These are phyloP conservation scores for Erebia aethiops DNA, from an alignment of 2,888 invertebrate genomes.

Conservation along the genomic window DNA sequence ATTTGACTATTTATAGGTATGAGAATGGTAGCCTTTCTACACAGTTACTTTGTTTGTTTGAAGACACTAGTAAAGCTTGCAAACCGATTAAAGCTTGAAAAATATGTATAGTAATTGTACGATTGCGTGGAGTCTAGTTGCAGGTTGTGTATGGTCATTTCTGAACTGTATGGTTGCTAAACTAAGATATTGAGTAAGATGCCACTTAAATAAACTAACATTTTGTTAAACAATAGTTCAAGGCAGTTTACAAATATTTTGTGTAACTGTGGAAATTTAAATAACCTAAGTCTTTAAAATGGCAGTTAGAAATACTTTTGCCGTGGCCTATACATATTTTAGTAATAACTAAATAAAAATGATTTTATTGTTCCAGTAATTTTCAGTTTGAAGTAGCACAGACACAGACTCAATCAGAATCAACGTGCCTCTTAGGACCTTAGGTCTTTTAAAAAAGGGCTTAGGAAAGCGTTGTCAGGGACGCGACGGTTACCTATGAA, in stretches of 20 bases:
- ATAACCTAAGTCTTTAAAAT: conserved; percentile 7
- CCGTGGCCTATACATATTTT: conserved; percentile 7
- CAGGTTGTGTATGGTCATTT: neutral
- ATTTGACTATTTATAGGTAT: too few relatives aligned
- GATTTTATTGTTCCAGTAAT: neutral
- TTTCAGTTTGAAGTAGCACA: neutral
- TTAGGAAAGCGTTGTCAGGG: too few relatives aligned
- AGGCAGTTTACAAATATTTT: conserved; percentile 18
- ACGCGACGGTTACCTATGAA: too few relatives aligned
- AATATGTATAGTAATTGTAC: too few relatives aligned
- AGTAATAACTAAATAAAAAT: conserved; percentile 2
- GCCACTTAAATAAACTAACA: conserved; percentile 15
- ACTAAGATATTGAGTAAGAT: conserved; percentile 7
- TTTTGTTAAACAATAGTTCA: conserved; percentile 21
- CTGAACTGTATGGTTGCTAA: conserved; percentile 2
- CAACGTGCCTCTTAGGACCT: too few relatives aligned
- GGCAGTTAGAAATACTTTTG: conserved; percentile 7
- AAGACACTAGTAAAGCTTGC: neutral
- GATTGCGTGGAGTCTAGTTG: neutral
- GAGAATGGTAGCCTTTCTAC: too few relatives aligned
- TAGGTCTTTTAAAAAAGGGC: too few relatives aligned
- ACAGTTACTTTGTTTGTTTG: too few relatives aligned
- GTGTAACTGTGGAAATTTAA: conserved; percentile 15
- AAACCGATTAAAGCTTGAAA: too few relatives aligned
- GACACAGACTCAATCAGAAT: too few relatives aligned